A percentile compares a stretch with the other conserved stretches of the same genome.
phyloP scores from a whole-genome alignment of 2,888 invertebrate species.

The Leucophenga montana region DNA sequence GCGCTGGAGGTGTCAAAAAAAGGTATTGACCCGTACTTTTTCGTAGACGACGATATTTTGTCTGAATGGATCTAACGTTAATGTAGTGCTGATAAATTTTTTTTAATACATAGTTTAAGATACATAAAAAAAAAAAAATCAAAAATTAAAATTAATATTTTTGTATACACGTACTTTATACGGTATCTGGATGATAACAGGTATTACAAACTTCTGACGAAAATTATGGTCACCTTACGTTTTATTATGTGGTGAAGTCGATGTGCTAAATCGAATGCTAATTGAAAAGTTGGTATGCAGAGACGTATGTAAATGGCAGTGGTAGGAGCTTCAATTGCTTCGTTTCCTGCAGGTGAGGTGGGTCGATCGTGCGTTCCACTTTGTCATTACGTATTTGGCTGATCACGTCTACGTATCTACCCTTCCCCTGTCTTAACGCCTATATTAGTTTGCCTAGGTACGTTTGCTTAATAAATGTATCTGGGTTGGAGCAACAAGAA shows the following conservation, averaged over 20 bases:
- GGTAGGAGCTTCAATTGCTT: background rate
- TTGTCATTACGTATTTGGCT: conserved; percentile 20
- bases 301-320: background rate
- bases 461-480: conserved; percentile 52
- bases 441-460: background rate
- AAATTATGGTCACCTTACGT: background rate
- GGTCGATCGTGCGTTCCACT: conserved; percentile 19
- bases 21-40: too few species aligned
- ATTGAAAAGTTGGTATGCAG: background rate
- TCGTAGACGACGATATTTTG: too few species aligned
- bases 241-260: background rate
- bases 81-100: too few species aligned
- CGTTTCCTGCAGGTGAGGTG: background rate
- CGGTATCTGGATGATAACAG: too few species aligned
- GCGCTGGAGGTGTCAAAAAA: too few species aligned
- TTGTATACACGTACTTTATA: too few species aligned
- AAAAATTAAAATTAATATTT: too few species aligned
- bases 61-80: too few species aligned
- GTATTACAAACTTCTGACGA: too few species aligned
- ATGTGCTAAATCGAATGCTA: conserved; percentile 7
- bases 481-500: conserved; percentile 52
- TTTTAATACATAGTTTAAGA: too few species aligned
- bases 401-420: conserved; percentile 4
- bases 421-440: background rate
- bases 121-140: too few species aligned